Percentiles rank a stretch among this genome's conserved stretches.
These are phyloP conservation scores for Latheticus oryzae DNA, from an alignment of 2,888 invertebrate genomes.

Conservation along the genomic window DNA sequence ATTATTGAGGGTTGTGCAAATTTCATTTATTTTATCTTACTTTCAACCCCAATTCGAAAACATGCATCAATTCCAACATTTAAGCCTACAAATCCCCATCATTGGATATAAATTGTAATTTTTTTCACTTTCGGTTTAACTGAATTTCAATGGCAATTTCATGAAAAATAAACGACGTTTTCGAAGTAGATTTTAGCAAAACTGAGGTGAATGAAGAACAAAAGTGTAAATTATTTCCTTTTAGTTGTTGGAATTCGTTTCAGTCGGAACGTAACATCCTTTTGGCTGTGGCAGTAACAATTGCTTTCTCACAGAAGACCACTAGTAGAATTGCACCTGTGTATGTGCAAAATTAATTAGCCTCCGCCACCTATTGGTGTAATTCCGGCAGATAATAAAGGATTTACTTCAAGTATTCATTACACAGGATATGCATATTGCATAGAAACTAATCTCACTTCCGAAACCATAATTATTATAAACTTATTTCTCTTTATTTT, in stretches of 20 bases:
- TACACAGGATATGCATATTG: conserved; percentile 23
- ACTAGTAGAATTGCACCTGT: conserved; percentile 18
- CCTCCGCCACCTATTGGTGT: conserved; percentile 20
- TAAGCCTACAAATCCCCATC: conserved; percentile 22
- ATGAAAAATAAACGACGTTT: neutral
- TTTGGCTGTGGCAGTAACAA: conserved; percentile 17
- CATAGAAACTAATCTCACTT: conserved; percentile 14
- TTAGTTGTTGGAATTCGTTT: conserved; percentile 9
- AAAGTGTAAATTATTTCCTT: neutral
- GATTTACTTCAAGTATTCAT: conserved; percentile 27
- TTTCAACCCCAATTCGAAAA: conserved; percentile 12
- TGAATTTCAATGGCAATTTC: conserved; percentile 4
- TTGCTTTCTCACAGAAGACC: conserved; percentile 13
- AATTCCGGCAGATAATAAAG: conserved; percentile 21
- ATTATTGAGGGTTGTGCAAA: conserved; percentile 1
- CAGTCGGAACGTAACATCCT: conserved; percentile 14
- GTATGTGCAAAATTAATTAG: conserved; percentile 32
- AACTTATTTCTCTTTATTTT: conserved; percentile 9
- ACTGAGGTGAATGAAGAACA: neutral
- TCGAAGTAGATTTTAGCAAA: too few relatives aligned
- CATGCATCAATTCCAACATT: conserved; percentile 18
- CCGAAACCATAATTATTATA: conserved; percentile 20
- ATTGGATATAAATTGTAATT: conserved; percentile 25
- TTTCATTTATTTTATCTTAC: conserved; percentile 18
- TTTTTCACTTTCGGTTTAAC: conserved; percentile 20